These are phyloP conservation scores for Grus americana DNA, from an alignment of 2,113 vertebrate genomes.

Conservation along the genomic window DNA sequence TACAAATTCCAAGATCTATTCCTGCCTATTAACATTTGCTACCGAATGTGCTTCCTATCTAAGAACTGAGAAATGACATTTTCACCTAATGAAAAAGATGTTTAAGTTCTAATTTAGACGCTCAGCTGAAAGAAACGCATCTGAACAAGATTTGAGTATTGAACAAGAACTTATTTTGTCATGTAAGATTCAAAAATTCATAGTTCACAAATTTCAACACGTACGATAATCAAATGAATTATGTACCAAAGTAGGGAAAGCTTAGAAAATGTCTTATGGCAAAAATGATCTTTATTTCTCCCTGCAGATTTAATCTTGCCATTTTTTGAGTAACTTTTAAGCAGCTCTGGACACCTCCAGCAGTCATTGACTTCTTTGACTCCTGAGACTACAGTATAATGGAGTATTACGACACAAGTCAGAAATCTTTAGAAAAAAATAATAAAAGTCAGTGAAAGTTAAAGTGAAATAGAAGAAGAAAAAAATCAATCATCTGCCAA, in stretches of 20 bases:
- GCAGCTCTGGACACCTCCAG: neutral
- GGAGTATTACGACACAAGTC: neutral
- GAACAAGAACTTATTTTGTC: neutral
- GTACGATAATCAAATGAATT: neutral
- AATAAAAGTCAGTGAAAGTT: neutral
- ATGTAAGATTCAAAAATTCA: neutral
- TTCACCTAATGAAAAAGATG: conserved; percentile 20
- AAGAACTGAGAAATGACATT: neutral
- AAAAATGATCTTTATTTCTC: neutral
- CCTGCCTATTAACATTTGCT: conserved; percentile 1
- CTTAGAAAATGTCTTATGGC: neutral
- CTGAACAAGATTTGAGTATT: neutral
- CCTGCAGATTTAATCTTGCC: neutral
- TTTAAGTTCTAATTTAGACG: neutral
- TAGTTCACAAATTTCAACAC: neutral
- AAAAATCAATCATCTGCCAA: neutral
- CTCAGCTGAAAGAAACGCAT: neutral
- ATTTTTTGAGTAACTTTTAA: neutral
- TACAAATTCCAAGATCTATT: neutral
- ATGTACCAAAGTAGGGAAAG: neutral
- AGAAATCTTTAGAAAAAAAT: neutral
- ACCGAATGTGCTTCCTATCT: neutral
- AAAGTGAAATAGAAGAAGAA: neutral
- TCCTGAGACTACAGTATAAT: neutral
- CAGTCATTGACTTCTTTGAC: neutral